Percentiles rank a stretch among this genome's conserved stretches.
These are phyloP conservation scores for Cecropterus lyciades DNA, from an alignment of 1,140 invertebrate species.

Conservation along the genomic window DNA sequence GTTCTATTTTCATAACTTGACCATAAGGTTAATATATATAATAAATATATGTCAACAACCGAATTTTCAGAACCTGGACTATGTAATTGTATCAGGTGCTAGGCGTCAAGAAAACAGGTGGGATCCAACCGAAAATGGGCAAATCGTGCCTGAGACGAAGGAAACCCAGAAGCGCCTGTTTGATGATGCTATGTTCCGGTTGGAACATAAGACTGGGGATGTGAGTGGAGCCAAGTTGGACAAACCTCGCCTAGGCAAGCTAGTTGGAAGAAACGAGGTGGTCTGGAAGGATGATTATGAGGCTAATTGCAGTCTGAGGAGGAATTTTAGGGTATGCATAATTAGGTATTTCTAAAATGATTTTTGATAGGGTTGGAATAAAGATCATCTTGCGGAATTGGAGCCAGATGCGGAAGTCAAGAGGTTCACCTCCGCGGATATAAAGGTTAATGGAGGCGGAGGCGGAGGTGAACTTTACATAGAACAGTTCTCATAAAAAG, in stretches of 20 bases:
- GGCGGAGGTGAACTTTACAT: no score
- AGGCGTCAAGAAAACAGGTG: constrained; percentile 98
- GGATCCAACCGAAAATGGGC: constrained; percentile 98
- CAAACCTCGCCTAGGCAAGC: constrained; percentile 88
- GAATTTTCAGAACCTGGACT: constrained; percentile 97
- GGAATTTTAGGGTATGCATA: constrained; percentile 94
- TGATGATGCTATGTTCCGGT: constrained; percentile 98
- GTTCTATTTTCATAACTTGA: no score
- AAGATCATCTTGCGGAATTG: no score
- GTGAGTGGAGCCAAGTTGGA: constrained; percentile 88
- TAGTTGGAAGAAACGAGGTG: constrained; percentile 91
- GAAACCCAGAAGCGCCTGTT: constrained; percentile 93
- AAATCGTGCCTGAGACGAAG: constrained; percentile 96
- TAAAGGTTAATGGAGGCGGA: no score
- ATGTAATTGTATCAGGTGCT: constrained; percentile 97
- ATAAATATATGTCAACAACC: no score
- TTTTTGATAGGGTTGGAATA: no score
- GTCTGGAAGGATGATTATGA: constrained; percentile 96
- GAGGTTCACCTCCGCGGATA: no score
- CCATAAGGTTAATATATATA: no score
- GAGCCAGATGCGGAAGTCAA: no score
- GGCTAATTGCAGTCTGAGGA: constrained; percentile 92
- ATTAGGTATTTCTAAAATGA: no score
- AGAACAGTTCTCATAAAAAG: no score
- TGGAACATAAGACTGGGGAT: constrained; percentile 96